phyloP scores from a whole-genome alignment of 2,888 invertebrate genomes.

The Monopis laevigella region DNA sequence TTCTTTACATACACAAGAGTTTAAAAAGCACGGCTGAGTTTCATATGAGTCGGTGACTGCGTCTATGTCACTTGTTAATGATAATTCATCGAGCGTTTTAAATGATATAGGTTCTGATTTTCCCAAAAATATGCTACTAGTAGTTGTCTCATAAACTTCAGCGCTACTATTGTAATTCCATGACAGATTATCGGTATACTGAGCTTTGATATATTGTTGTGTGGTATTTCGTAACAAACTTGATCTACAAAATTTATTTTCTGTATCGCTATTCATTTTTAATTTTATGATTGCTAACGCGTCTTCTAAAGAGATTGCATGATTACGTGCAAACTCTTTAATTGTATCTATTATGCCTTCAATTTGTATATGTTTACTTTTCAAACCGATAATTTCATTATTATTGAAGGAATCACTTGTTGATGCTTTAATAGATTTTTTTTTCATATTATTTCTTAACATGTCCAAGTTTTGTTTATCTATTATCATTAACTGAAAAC shows the following conservation, averaged over 20 bases:
- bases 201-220: no score
- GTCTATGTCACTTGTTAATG: no score
- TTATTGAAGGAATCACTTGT: not conserved
- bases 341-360: not conserved
- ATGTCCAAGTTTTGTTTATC: conserved; percentile 4
- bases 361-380: not conserved
- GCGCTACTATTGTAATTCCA: not conserved
- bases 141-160: not conserved
- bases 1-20: conserved; percentile 31
- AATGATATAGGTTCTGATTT: not conserved
- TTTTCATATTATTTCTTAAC: not conserved
- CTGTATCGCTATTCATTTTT: not conserved
- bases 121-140: not conserved
- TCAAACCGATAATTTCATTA: not conserved
- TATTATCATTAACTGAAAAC: conserved; percentile 27
- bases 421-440: not conserved
- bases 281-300: conserved; percentile 1
- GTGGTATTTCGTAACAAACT: no score
- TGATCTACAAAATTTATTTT: not conserved
- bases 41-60: not conserved
- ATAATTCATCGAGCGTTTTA: no score
- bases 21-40: no score
- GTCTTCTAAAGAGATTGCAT: conserved; percentile 3
- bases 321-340: not conserved
- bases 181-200: no score